These are phyloP conservation scores for Scaptomyza flava DNA, from an alignment of 2,888 invertebrate species.

Conservation along the genomic window DNA sequence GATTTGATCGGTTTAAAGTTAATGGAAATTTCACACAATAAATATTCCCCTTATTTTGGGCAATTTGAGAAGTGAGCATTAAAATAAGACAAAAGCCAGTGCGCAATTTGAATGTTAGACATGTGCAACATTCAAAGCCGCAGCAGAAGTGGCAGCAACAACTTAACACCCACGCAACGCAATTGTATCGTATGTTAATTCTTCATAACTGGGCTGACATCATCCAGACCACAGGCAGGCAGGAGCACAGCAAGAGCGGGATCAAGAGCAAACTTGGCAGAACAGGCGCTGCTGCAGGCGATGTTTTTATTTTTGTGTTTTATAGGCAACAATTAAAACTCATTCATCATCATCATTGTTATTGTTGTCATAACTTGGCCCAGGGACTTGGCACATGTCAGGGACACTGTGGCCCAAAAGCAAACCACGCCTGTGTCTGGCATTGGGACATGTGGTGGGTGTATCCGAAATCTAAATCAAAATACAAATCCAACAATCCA, in stretches of 20 bases:
- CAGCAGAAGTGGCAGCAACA: conserved; percentile 13
- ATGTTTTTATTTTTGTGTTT: conserved; percentile 38
- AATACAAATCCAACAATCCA: conserved; percentile 17
- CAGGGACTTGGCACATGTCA: conserved; percentile 61
- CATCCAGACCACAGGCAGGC: conserved; percentile 54
- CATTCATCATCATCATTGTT: conserved; percentile 75
- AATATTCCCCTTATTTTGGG: neutral
- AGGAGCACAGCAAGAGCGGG: conserved; percentile 36
- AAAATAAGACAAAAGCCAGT: conserved; percentile 53
- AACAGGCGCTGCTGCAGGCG: conserved; percentile 45
- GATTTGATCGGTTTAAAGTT: too few species aligned
- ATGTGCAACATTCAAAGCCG: conserved; percentile 53
- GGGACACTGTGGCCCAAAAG: conserved; percentile 47
- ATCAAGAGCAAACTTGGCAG: conserved; percentile 24
- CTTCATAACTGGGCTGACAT: conserved; percentile 79
- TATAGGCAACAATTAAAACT: conserved; percentile 81
- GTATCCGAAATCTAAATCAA: conserved; percentile 54
- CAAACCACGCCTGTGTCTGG: conserved; percentile 72
- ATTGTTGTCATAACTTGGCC: conserved; percentile 63
- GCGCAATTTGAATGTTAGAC: conserved; percentile 73
- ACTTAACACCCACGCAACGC: conserved; percentile 48
- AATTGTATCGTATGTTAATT: conserved; percentile 65
- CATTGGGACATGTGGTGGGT: conserved; percentile 64
- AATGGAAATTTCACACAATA: neutral
- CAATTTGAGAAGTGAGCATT: neutral